Evolutionary conservation across 2,797 vertebrate species (phyloP), one percentile per base, ranked within the genome.

Genomic region (Takifugu rubripes): DNA sequence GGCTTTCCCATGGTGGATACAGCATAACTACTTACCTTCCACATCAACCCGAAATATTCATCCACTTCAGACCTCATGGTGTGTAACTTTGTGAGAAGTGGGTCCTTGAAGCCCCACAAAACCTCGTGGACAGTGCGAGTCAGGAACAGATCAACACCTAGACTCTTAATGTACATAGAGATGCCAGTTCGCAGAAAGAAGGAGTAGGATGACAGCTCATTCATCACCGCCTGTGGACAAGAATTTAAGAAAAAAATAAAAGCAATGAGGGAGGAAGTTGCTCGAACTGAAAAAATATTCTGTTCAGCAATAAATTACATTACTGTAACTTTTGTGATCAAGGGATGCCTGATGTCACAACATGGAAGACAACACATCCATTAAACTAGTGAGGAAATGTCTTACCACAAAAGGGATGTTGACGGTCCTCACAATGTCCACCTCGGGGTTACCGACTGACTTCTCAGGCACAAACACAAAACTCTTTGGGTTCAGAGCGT

Each of bases 71-170:
- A 89, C 70, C 80, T 90, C 59, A 93, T 0, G 55, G 3, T 0
- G 53, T 90, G 88, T 56, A 93, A 0, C 50, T 87, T 88, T 11
- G 83, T 4, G 52, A 93, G 85, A 6, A 93, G 72, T 0, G 91
- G 92, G 75, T 93, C 89, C 68, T 92, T 89, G 76, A 92, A 93
- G 66, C 92, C 92, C 92, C 92, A 93, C 24, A 93, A 72, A 7
- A 92, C 26, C 77, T 93, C 91, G 5, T 93, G 88, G 43, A 93
- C 87, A 0, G 89, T 91, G 54, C 83, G 87, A 0, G 78, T 88
- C 68, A 90, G 81, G 68, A 93, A 93, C 25, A 92, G 0, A 0
- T 84, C 79, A 0, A 88, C 5, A 1, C 90, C 89, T 44, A 90
- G 45, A 31, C 59, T 57, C 8, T 70, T 82, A 26, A 91, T 65